Conservation (phyloP, 2,888 invertebrate species). For the Chrysina gloriosa region DNA sequence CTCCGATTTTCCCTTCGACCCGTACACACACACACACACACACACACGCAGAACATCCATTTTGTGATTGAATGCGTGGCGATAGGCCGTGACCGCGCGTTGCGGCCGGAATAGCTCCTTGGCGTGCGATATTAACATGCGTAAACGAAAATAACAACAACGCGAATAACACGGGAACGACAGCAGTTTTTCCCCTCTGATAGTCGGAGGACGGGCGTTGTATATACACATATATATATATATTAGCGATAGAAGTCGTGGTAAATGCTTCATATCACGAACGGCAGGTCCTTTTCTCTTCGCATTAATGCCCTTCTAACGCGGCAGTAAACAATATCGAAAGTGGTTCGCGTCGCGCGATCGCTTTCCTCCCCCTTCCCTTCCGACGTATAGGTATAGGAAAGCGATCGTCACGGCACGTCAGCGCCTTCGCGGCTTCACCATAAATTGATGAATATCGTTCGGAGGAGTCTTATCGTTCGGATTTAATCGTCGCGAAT, state of each 20-base stretch:
- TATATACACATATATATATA: background rate
- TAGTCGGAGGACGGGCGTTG: background rate
- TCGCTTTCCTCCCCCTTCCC: too few species aligned
- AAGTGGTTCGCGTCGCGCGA: conserved; percentile 20
- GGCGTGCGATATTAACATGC: conserved; percentile 48
- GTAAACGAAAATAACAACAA: conserved; percentile 47
- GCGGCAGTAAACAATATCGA: conserved; percentile 32
- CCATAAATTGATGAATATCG: too few species aligned
- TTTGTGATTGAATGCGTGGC: conserved; percentile 51
- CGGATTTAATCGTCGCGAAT: too few species aligned
- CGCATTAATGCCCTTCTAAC: conserved; percentile 33
- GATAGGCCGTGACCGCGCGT: conserved; percentile 46
- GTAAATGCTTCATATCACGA: conserved; percentile 34
- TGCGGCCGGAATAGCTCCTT: conserved; percentile 45
- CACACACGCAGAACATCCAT: conserved; percentile 2
- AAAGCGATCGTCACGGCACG: background rate
- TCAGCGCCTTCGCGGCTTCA: too few species aligned
- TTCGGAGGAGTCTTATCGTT: too few species aligned
- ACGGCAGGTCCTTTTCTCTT: conserved; percentile 16
- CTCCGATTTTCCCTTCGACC: background rate
- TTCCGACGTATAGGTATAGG: too few species aligned
- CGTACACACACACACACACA: background rate
- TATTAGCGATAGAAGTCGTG: background rate
- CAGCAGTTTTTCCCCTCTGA: conserved; percentile 6
- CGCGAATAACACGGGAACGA: conserved; percentile 40